phyloP scores from a whole-genome alignment of 2,888 invertebrate species.

The Philonicus albiceps region DNA sequence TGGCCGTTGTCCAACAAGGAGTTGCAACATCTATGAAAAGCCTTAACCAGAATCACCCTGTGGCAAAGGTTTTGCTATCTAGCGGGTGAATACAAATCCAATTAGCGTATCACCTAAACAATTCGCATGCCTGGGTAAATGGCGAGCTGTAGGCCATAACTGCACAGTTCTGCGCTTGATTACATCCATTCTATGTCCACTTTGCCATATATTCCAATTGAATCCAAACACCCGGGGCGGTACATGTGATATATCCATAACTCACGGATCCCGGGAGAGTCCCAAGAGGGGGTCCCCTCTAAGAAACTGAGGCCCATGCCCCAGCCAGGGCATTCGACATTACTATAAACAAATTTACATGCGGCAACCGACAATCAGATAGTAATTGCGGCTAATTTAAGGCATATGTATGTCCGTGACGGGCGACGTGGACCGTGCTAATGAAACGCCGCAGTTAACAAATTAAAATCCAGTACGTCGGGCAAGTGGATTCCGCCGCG shows the following conservation, averaged over 20 bases:
- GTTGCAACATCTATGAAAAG: neutral
- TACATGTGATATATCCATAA: slow-evolving; percentile 25
- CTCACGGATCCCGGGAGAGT: neutral
- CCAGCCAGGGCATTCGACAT: slow-evolving; percentile 1
- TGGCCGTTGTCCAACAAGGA: neutral
- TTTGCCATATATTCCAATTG: slow-evolving; percentile 8
- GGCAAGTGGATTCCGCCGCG: neutral
- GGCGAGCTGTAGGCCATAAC: neutral
- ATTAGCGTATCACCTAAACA: neutral
- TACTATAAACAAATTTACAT: slow-evolving; percentile 40
- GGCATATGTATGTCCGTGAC: slow-evolving; percentile 24
- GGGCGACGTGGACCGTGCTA: slow-evolving; percentile 21
- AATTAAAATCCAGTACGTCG: slow-evolving; percentile 19
- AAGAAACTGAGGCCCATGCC: slow-evolving; percentile 1
- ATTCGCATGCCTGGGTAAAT: neutral
- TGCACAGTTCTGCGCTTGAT: neutral
- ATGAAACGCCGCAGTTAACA: slow-evolving; percentile 38
- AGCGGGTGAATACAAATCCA: neutral
- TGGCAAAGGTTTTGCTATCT: neutral
- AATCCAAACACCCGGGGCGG: neutral
- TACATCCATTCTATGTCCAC: neutral
- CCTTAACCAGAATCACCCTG: neutral
- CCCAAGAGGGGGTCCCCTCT: neutral
- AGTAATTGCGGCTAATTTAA: slow-evolving; percentile 36
- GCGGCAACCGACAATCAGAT: slow-evolving; percentile 34